Evolutionary conservation across 2,113 vertebrate species (phyloP).

Genomic region (Hystrix cristata): DNA sequence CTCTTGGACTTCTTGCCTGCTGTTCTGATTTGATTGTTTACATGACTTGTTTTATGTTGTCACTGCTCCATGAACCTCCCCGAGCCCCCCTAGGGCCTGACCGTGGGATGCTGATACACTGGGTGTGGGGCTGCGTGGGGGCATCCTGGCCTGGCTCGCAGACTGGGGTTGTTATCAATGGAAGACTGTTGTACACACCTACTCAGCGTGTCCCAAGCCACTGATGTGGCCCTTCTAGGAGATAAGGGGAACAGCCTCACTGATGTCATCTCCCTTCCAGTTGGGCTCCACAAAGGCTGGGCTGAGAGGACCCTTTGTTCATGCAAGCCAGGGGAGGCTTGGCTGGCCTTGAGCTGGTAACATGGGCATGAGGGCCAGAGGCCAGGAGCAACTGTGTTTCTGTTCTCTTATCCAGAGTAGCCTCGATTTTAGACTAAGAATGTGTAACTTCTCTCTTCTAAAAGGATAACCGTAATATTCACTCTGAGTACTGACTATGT

Average conservation of each 20-base stretch:
- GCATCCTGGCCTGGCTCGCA: fast-evolving
- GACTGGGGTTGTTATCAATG: background rate
- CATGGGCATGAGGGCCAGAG: background rate
- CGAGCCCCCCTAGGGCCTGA: too few species aligned
- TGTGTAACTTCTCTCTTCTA: background rate
- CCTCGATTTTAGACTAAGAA: background rate
- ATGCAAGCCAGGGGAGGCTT: background rate
- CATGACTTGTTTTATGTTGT: background rate
- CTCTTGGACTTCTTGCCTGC: background rate
- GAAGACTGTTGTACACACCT: background rate
- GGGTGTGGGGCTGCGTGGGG: fast-evolving
- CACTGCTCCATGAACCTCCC: background rate
- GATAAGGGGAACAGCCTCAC: background rate
- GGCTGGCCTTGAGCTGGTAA: background rate
- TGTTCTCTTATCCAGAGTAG: background rate
- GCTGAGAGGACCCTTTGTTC: fast-evolving
- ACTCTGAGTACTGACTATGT: background rate
- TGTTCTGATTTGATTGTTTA: background rate
- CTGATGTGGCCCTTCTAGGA: fast-evolving
- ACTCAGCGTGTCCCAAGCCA: too few species aligned
- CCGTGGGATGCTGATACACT: fast-evolving
- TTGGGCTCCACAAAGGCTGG: background rate
- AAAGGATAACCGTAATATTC: background rate
- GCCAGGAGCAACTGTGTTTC: background rate
- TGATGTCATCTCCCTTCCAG: background rate